Evolutionary conservation across 92 coral and sea anemone genomes (phyloP).

Genomic region (Ricordea florida): DNA sequence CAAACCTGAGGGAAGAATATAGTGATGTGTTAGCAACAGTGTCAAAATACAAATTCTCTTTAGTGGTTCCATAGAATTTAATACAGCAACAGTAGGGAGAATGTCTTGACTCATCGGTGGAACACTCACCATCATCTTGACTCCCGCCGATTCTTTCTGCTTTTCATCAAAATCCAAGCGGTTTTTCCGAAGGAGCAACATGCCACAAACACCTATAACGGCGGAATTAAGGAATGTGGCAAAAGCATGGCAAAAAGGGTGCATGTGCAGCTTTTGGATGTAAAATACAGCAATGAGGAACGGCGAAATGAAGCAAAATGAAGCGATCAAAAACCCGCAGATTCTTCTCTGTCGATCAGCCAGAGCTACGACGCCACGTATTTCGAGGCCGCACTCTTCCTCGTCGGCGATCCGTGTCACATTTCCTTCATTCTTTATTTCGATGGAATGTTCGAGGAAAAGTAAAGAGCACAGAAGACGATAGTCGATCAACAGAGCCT

Average conservation of each 20-base stretch:
- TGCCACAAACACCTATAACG: conserved; percentile 19
- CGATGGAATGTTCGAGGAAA: conserved; percentile 68
- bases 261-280: conserved; percentile 15
- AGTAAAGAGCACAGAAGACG: conserved; percentile 59
- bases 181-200: conserved; percentile 42
- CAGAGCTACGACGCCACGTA: not conserved
- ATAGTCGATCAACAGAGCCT: conserved; percentile 59
- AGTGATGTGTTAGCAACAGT: not conserved
- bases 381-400: not conserved
- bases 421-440: conserved; percentile 11
- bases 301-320: conserved; percentile 44
- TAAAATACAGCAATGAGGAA: conserved; percentile 35
- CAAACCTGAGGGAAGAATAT: not conserved
- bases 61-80: not conserved
- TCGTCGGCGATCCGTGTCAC: not conserved
- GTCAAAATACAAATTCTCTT: not conserved
- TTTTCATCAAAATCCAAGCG: conserved; percentile 6
- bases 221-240: conserved; percentile 27
- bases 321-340: conserved; percentile 44
- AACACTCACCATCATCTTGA: conserved; percentile 54
- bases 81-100: not conserved
- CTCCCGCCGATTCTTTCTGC: conserved; percentile 26
- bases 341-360: conserved; percentile 26
- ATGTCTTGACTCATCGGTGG: too few species aligned
- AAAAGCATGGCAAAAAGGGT: conserved; percentile 12